Evolutionary conservation across 2,113 vertebrate genomes (phyloP), one percentile per base, ranked within the genome.

Genomic region (Nannospalax galili): DNA sequence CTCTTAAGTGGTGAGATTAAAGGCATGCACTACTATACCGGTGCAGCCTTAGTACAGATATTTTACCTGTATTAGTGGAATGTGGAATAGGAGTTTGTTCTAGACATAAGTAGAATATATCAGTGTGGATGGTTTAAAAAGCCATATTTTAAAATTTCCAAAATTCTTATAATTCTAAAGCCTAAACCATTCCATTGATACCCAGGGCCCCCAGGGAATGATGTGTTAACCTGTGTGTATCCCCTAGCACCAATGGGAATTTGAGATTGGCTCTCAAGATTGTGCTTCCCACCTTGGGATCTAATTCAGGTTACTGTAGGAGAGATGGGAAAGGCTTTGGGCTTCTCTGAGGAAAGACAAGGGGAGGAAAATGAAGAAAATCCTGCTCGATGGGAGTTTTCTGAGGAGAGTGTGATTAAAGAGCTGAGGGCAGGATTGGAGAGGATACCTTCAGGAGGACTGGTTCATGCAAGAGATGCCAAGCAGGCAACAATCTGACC

Each of bases 91-190:
- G 48, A 70, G 15, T 69, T 40, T 45, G 15, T 72, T 93, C 17
- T 93, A 84, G 85, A 92, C 93, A 69, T 60, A 79, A 67, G 32
- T 5, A 84, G n/a, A 78, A 60, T 42, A 64, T 70, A 82, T 52
- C 24, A 77, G 42, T 85, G 14, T 58, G 37, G 42, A 9, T 28
- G 22, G 64, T 35, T 81, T 89, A 92, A 74, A 12, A 79, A 22
- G 42, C 12, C 17, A 78, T 52, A 73, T 30, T 82, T 91, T 32
- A 20, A 73, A 40, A 79, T 56, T 73, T 90, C 70, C 6, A 52
- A 52, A 2, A 77, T 5, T 69, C 92, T 84, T 60, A 17, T n/a
- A 84, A 48, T 48, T 77, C 17, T 20, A 74, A 92, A 96, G 30
- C 20, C 28, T 85, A 72, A 52, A 91, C 2, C 24, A 74, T 56